Conservation (phyloP, 2,797 vertebrate species). For the Pseudotriccus pelzelni region DNA sequence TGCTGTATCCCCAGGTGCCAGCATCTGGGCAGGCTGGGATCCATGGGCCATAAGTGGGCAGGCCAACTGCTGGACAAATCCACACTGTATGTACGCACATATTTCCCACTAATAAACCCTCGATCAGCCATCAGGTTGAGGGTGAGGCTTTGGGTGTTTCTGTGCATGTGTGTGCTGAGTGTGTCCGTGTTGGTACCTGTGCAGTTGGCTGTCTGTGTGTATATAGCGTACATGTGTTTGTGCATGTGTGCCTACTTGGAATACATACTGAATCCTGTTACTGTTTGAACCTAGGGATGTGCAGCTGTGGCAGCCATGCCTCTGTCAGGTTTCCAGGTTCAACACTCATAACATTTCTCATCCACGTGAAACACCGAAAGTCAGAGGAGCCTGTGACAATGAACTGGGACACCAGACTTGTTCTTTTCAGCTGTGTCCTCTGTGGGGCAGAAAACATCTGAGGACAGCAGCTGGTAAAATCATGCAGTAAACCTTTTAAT, state of each 20-base stretch:
- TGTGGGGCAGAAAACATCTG: background rate
- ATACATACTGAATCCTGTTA: background rate
- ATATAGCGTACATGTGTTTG: background rate
- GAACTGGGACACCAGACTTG: background rate
- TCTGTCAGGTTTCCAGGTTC: background rate
- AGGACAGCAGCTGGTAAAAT: background rate
- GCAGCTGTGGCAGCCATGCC: background rate
- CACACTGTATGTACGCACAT: background rate
- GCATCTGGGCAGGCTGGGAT: background rate
- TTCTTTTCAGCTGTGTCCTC: background rate
- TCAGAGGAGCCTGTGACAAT: background rate
- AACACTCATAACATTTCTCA: background rate
- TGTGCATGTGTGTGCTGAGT: background rate
- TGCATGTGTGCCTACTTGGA: background rate
- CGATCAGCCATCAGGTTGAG: background rate
- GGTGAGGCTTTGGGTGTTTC: background rate
- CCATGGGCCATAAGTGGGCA: background rate
- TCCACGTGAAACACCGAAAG: background rate
- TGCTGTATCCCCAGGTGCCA: background rate
- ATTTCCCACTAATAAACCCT: background rate
- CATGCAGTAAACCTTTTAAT: background rate
- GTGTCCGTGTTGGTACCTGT: background rate
- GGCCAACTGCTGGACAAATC: background rate
- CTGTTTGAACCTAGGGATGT: background rate
- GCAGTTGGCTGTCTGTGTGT: background rate